These are phyloP conservation scores for Phaonia tiefii DNA, from an alignment of 2,888 invertebrate genomes.

Conservation along the genomic window DNA sequence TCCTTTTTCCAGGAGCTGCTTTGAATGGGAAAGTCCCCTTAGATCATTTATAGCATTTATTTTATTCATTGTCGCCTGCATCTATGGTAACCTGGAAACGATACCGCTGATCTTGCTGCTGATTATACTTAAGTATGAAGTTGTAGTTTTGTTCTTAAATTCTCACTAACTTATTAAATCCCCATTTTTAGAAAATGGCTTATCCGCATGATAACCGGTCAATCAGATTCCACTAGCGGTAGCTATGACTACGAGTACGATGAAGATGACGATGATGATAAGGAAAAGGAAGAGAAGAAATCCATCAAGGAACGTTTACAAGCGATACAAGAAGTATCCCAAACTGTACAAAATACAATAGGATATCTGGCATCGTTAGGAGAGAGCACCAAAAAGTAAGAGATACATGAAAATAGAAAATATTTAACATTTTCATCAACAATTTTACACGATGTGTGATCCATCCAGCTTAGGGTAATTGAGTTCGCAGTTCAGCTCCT, in stretches of 20 bases:
- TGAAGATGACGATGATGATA: conserved; percentile 94
- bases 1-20: conserved; percentile 88
- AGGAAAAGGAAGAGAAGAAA: conserved; percentile 97
- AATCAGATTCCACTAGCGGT: conserved; percentile 74
- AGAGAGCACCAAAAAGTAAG: conserved; percentile 96
- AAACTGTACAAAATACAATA: conserved; percentile 97
- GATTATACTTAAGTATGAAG: conserved; percentile 85
- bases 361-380: conserved; percentile 96
- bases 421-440: no score
- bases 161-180: not conserved
- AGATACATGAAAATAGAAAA: no score
- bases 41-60: conserved; percentile 91
- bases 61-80: conserved; percentile 92
- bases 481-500: no score
- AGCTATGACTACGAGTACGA: conserved; percentile 84
- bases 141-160: not conserved
- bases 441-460: no score
- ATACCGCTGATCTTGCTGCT: conserved; percentile 91
- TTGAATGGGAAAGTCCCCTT: conserved; percentile 97
- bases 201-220: conserved; percentile 78
- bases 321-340: conserved; percentile 98
- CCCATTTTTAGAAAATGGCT: conserved; percentile 78
- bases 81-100: conserved; percentile 98
- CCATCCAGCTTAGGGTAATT: no score
- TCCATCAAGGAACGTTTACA: conserved; percentile 95